Conservation (phyloP, 2,113 vertebrate species). For the Dicrurus megarhynchus region DNA sequence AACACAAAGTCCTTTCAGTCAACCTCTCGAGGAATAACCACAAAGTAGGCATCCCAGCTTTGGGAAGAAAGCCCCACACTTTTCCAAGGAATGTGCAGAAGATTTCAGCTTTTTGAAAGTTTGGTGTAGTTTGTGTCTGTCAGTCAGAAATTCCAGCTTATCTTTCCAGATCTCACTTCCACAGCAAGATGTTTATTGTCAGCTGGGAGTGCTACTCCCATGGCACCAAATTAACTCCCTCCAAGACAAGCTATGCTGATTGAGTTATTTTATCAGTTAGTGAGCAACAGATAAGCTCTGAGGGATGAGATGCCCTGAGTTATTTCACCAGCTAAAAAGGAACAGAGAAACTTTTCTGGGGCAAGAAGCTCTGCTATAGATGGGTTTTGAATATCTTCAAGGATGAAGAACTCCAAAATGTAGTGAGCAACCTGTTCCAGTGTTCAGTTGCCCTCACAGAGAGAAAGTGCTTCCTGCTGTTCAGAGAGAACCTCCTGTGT, state of each 20-base stretch:
- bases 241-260: neutral
- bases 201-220: no score
- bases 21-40: neutral
- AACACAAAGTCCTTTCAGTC: neutral
- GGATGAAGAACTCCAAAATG: neutral
- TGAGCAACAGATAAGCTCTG: neutral
- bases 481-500: neutral
- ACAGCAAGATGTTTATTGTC: neutral
- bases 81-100: neutral
- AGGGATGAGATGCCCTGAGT: rapidly evolving
- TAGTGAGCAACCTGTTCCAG: neutral
- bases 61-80: neutral
- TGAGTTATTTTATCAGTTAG: neutral
- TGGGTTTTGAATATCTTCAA: neutral
- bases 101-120: neutral
- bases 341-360: neutral
- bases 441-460: neutral
- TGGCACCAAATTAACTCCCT: neutral
- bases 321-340: neutral
- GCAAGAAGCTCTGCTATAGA: neutral
- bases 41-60: neutral
- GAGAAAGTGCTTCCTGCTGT: neutral
- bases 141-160: neutral
- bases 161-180: neutral
- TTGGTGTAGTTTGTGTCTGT: neutral